phyloP scores from a whole-genome alignment of 2,113 vertebrate genomes.

The Oryzias celebensis region DNA sequence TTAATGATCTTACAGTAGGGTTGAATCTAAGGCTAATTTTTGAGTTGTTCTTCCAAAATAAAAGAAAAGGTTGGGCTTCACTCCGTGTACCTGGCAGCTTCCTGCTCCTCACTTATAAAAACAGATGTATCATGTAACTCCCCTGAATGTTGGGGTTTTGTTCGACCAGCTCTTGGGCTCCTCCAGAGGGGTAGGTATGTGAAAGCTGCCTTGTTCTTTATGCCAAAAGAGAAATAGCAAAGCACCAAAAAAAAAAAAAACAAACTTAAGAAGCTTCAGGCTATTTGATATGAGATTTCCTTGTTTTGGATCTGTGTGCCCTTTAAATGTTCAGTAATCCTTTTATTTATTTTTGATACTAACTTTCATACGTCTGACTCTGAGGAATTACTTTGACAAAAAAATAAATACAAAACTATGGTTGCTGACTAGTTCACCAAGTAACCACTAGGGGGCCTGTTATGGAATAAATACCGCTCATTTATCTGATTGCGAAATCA shows the following conservation, averaged over 20 bases:
- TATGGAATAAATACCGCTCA: too few relatives aligned
- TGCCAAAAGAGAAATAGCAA: constrained; percentile 6
- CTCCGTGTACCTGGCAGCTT: background rate
- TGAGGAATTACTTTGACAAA: too few relatives aligned
- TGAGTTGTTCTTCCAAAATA: background rate
- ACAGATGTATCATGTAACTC: constrained; percentile 23
- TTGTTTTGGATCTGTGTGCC: too few relatives aligned
- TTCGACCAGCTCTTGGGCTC: background rate
- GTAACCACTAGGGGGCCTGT: too few relatives aligned
- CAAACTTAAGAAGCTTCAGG: constrained; percentile 2
- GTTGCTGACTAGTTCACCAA: too few relatives aligned
- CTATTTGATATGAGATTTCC: background rate
- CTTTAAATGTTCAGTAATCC: too few relatives aligned
- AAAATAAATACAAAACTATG: too few relatives aligned
- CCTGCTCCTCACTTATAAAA: constrained; percentile 10
- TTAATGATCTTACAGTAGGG: too few relatives aligned
- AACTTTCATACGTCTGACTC: too few relatives aligned
- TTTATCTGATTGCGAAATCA: too few relatives aligned
- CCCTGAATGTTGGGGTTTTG: constrained; percentile 10
- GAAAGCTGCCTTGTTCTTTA: constrained; percentile 29
- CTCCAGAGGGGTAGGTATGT: background rate
- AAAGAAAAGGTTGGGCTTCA: too few relatives aligned
- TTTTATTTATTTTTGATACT: too few relatives aligned
- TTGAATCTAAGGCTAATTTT: background rate
- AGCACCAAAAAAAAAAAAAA: background rate